These are phyloP conservation scores for Megaustenia siamemsis DNA, from an alignment of 2,888 invertebrate species.

Conservation along the genomic window DNA sequence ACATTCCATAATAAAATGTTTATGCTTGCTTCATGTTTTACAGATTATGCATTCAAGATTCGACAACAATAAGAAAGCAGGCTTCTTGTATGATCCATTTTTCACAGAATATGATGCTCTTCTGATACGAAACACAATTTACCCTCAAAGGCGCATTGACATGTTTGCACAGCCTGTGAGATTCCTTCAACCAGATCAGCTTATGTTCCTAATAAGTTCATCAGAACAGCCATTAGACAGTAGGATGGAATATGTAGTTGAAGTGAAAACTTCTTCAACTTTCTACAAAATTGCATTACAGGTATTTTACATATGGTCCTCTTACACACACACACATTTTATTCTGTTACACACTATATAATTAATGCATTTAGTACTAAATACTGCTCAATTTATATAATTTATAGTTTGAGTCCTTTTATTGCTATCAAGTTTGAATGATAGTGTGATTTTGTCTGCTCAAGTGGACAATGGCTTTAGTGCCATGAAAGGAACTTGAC, in stretches of 20 bases:
- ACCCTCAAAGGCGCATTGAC: conserved; percentile 59
- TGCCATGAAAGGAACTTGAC: too few species aligned
- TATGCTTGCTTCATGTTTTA: neutral
- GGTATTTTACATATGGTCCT: too few species aligned
- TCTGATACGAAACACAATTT: conserved; percentile 74
- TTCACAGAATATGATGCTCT: conserved; percentile 83
- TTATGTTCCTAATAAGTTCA: conserved; percentile 67
- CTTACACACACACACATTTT: too few species aligned
- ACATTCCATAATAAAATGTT: too few species aligned
- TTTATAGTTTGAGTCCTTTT: too few species aligned
- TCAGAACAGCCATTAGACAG: conserved; percentile 60
- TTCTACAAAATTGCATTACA: conserved; percentile 32
- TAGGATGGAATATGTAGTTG: conserved; percentile 63
- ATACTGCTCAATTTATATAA: too few species aligned
- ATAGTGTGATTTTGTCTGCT: too few species aligned
- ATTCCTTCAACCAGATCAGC: conserved; percentile 61
- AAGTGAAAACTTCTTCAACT: conserved; percentile 54
- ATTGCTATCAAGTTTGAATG: too few species aligned
- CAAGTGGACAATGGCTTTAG: too few species aligned
- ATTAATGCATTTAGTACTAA: too few species aligned
- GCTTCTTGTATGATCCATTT: conserved; percentile 94
- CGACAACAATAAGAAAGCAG: conserved; percentile 91
- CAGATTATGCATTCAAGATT: conserved; percentile 85
- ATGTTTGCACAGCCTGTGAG: conserved; percentile 56
- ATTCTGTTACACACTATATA: too few species aligned